phyloP scores from a whole-genome alignment of 2,888 invertebrate species.

The Plebejus argus region DNA sequence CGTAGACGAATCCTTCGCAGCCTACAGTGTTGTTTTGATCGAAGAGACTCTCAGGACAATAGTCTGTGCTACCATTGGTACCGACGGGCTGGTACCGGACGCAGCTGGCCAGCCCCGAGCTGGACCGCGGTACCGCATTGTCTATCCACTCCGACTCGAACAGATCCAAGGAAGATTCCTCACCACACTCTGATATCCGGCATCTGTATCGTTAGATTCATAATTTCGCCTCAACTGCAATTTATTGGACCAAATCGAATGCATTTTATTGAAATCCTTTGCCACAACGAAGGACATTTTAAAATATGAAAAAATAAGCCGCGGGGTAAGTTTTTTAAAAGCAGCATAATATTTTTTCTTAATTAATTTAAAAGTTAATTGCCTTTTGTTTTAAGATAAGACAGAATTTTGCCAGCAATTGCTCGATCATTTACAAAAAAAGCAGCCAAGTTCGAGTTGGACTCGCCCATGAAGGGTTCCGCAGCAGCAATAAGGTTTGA shows the following conservation, averaged over 20 bases:
- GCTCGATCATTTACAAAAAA: no score
- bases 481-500: no score
- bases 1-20: conserved; percentile 61
- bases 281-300: no score
- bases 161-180: conserved; percentile 51
- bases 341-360: no score
- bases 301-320: no score
- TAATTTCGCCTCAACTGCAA: neutral
- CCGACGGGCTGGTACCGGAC: conserved; percentile 37
- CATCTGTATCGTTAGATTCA: conserved; percentile 57
- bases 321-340: no score
- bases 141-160: conserved; percentile 68
- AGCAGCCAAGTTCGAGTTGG: no score
- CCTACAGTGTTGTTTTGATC: conserved; percentile 42
- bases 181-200: conserved; percentile 74
- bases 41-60: conserved; percentile 57
- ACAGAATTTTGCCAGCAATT: no score
- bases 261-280: neutral
- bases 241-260: neutral
- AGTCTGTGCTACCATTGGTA: conserved; percentile 51
- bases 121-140: conserved; percentile 60
- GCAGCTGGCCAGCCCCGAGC: neutral
- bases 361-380: no score
- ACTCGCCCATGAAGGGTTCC: no score
- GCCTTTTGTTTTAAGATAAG: no score